Evolutionary conservation across 1,140 invertebrate genomes (phyloP), one percentile per base, ranked within the genome.

Genomic region (Coelopa frigida): DNA sequence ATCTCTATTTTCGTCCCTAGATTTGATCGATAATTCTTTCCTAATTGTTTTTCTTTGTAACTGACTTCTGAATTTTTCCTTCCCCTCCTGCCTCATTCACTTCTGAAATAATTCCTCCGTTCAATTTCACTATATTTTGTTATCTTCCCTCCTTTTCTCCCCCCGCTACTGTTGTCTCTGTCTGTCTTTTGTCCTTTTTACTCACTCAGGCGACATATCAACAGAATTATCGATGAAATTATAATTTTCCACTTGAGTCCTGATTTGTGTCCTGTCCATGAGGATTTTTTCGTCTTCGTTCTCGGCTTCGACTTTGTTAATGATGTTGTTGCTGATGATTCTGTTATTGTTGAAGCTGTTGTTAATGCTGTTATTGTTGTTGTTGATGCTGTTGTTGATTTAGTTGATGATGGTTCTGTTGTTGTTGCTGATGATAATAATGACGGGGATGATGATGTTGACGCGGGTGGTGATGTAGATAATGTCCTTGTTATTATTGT

Each of bases 171-270:
- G n/a, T n/a, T n/a, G n/a, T n/a, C n/a, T n/a, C n/a, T n/a, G n/a
- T n/a, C n/a, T 37, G 23, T 22, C 32, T 35, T 35, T 33, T 22
- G 32, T 23, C 38, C 44, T 35, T 49, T 49, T 47, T 55, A 63
- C 60, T 63, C 58, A 63, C 60, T 63, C 64, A 56, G 57, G 54
- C 55, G 56, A 48, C 58, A 60, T 58, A 63, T 57, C 46, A 63
- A 54, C 46, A 63, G 53, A 53, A 63, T 63, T 63, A 63, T 63
- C 58, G 60, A 59, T 61, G 60, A 61, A 55, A 63, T 53, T 58
- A 63, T 63, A 64, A 63, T 63, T 63, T 63, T 64, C 60, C 60
- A 63, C 60, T 63, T 64, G 60, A 63, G 57, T 63, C 61, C 60
- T 56, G 61, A 29, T n/a, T 29, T 11, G 24, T 8, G 22, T 24